A percentile compares a stretch with the other conserved stretches of the same genome.
Conservation (phyloP, 1,140 invertebrate species). For the Gerris buenoi region DNA sequence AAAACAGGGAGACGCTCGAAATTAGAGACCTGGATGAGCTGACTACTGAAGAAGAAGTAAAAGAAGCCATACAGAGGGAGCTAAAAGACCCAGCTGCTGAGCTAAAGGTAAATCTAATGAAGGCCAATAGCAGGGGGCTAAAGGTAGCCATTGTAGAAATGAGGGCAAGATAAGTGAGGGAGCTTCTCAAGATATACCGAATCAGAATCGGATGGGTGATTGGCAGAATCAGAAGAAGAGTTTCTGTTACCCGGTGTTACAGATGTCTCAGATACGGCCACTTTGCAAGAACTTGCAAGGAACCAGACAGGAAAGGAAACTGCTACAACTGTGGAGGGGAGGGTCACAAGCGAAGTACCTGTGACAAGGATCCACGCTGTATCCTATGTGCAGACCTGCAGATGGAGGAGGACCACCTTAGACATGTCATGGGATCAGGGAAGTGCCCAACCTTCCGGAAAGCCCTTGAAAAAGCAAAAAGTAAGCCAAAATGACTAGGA, state of each 20-base stretch:
- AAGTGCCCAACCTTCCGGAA: too few relatives aligned
- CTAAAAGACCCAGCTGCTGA: neutral
- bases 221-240: conserved; percentile 7
- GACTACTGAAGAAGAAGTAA: conserved; percentile 1
- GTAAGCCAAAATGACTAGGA: too few relatives aligned
- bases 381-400: neutral
- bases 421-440: neutral
- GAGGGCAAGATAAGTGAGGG: neutral
- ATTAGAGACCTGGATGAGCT: neutral
- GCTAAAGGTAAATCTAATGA: neutral
- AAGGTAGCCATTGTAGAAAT: conserved; percentile 6
- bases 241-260: neutral
- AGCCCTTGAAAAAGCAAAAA: too few relatives aligned
- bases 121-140: neutral
- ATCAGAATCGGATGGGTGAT: conserved; percentile 8
- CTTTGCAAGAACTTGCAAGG: neutral
- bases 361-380: neutral
- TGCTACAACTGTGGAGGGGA: neutral
- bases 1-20: too few relatives aligned
- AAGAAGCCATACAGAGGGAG: neutral
- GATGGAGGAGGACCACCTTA: neutral
- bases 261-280: neutral
- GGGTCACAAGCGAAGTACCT: neutral
- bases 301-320: neutral
- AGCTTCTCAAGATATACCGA: neutral